Evolutionary conservation across 2,797 vertebrate genomes (phyloP).

Genomic region (Oryzias sinensis): DNA sequence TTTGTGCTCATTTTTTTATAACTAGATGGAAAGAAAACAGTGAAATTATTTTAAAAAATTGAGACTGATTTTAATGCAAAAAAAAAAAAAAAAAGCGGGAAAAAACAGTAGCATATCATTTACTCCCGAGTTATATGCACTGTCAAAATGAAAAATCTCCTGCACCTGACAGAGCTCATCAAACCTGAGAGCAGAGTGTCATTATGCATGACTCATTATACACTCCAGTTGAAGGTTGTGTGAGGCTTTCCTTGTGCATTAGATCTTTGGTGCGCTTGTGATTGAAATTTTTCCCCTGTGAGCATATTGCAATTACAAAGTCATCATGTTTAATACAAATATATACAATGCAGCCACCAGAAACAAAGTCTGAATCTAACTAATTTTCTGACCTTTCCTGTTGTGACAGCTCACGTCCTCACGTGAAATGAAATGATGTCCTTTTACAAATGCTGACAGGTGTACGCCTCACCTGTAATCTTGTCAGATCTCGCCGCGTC

Average conservation of each 20-base stretch:
- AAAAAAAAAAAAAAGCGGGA: conserved; percentile 15
- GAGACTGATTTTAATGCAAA: conserved; percentile 18
- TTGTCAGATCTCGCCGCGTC: conserved; percentile 10
- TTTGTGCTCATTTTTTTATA: neutral
- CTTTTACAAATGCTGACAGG: conserved; percentile 5
- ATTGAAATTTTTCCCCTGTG: conserved; percentile 41
- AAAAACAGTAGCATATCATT: conserved; percentile 18
- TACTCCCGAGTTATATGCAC: conserved; percentile 27
- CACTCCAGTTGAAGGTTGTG: conserved; percentile 22
- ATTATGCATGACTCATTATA: conserved; percentile 65
- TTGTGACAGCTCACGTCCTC: conserved; percentile 18
- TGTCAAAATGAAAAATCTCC: conserved; percentile 54
- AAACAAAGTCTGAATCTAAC: conserved; percentile 12
- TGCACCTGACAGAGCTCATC: conserved; percentile 61
- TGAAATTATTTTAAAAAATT: conserved; percentile 31
- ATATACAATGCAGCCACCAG: conserved; percentile 8
- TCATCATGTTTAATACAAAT: conserved; percentile 24
- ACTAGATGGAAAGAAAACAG: conserved; percentile 2
- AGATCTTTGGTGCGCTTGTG: conserved; percentile 16
- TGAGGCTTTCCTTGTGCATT: conserved; percentile 23
- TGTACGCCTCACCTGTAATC: conserved; percentile 17
- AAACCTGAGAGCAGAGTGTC: conserved; percentile 56
- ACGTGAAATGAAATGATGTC: conserved; percentile 12
- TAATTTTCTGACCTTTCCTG: conserved; percentile 18
- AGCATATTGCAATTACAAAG: conserved; percentile 25